phyloP scores from a whole-genome alignment of 2,888 invertebrate genomes.

The Drosophila meridiana region DNA sequence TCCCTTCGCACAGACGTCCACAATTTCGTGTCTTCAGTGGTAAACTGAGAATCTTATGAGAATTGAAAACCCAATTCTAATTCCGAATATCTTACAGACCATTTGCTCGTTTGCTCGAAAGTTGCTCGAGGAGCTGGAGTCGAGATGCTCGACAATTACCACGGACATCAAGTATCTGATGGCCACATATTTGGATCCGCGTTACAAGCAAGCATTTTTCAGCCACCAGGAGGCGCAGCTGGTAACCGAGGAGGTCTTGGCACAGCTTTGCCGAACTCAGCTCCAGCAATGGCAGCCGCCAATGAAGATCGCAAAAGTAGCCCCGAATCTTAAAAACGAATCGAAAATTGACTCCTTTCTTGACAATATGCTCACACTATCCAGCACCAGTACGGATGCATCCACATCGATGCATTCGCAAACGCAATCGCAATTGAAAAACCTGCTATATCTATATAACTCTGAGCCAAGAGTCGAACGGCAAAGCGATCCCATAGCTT shows the following conservation, averaged over 20 bases:
- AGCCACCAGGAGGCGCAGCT: constrained; percentile 57
- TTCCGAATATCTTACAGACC: constrained; percentile 26
- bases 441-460: constrained; percentile 60
- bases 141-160: constrained; percentile 40
- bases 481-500: constrained; percentile 52
- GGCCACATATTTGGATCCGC: constrained; percentile 66
- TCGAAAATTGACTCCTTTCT: constrained; percentile 64
- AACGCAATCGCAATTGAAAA: constrained; percentile 50
- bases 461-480: constrained; percentile 62
- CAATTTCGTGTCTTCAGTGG: constrained; percentile 64
- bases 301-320: constrained; percentile 33
- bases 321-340: constrained; percentile 38
- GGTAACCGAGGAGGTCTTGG: constrained; percentile 55
- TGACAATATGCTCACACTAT: constrained; percentile 56
- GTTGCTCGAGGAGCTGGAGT: constrained; percentile 57
- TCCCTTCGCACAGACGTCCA: constrained; percentile 58
- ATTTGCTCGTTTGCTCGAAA: constrained; percentile 61
- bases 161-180: constrained; percentile 57
- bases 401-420: constrained; percentile 27
- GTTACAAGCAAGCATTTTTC: constrained; percentile 64
- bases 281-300: constrained; percentile 28
- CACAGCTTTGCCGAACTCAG: constrained; percentile 23
- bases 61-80: too few relatives aligned
- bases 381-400: constrained; percentile 8
- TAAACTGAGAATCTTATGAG: not conserved